Base-by-base conservation (phyloP, 2,888 invertebrate genomes). In the Drosophila paramelanica region DNA sequence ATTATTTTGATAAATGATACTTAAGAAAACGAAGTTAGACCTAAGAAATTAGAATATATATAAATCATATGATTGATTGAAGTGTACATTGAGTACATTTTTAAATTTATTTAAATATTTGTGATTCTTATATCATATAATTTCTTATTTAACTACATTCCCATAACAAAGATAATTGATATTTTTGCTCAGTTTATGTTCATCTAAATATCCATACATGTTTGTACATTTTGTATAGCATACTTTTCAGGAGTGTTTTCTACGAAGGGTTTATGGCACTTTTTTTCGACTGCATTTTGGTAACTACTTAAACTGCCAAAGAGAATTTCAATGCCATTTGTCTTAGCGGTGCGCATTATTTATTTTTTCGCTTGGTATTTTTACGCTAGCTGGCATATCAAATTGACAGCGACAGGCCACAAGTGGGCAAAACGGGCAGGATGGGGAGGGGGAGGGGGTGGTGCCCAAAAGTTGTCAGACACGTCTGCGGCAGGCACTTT, bases 341-440 rank as follows among this genome's bases (percentile, higher is more conserved):
- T 88, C 79, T 58, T 64, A 23, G 36, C 10, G 31, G 10, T 10
- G 31, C 31, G 31, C 31, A 31, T 31, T 31, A 31, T 31, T 31
- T 31, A 31, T 31, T 31, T 31, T 43, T 11, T 25, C 52, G 55
- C 77, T 61, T 43, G 33, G 50, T 41, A 67, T 64, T 68, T 77
- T 68, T 66, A 11, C 23, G 65, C 47, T 56, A 25, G 53, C 60
- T 50, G 61, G 36, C 42, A 80, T 86, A 80, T 78, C 79, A 71
- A 88, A 88, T 82, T 85, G 81, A 88, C 80, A 79, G 71, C 58
- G 88, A 88, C 88, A 75, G 74, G 78, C 69, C 69, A 69, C 68
- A 86, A 83, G 81, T 77, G 81, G 67, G 67, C 46, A 58, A 36
- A 13, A 23, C 11, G 6, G 1, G 1, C 5, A 2, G 5, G 31